Conservation (phyloP, 37 sponge, comb jelly and placozoan genomes). For the Amphimedon queenslandica region DNA sequence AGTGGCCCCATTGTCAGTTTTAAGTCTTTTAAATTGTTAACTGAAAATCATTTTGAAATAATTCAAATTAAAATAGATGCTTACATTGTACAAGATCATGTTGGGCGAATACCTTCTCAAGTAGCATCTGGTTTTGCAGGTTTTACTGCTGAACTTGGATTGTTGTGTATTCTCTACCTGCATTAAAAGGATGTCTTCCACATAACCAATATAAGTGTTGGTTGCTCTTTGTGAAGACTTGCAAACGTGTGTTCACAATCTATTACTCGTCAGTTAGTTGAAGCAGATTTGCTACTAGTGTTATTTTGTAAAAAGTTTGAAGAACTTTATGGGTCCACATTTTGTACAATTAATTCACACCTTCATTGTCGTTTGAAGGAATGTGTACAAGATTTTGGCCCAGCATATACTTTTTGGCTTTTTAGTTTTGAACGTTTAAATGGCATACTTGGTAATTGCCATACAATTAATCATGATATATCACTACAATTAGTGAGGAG, state of each 20-base stretch:
- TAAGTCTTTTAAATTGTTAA: no score
- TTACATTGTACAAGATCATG: neutral
- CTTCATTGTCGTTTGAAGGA: slow-evolving; percentile 14
- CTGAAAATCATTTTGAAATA: neutral
- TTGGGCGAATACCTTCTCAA: slow-evolving; percentile 32
- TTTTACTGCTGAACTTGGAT: slow-evolving; percentile 52
- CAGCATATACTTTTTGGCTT: slow-evolving; percentile 13
- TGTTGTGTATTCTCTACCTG: slow-evolving; percentile 15
- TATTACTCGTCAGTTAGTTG: neutral
- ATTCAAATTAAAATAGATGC: slow-evolving; percentile 21
- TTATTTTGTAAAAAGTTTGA: slow-evolving; percentile 8
- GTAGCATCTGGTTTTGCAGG: slow-evolving; percentile 30
- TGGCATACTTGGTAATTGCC: slow-evolving; percentile 52
- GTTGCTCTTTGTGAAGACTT: slow-evolving; percentile 19
- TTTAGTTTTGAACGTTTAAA: slow-evolving; percentile 31
- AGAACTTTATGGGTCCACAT: neutral
- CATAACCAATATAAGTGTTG: slow-evolving; percentile 22
- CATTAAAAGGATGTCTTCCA: slow-evolving; percentile 17
- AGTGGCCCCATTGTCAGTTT: no score
- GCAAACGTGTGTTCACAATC: slow-evolving; percentile 7
- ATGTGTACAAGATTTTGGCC: slow-evolving; percentile 16
- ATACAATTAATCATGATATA: no score
- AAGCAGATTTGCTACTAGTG: slow-evolving; percentile 7
- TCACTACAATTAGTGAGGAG: no score
- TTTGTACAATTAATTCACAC: slow-evolving; percentile 7